phyloP scores from a whole-genome alignment of 2,888 invertebrate species.

The Lamproptera curius region DNA sequence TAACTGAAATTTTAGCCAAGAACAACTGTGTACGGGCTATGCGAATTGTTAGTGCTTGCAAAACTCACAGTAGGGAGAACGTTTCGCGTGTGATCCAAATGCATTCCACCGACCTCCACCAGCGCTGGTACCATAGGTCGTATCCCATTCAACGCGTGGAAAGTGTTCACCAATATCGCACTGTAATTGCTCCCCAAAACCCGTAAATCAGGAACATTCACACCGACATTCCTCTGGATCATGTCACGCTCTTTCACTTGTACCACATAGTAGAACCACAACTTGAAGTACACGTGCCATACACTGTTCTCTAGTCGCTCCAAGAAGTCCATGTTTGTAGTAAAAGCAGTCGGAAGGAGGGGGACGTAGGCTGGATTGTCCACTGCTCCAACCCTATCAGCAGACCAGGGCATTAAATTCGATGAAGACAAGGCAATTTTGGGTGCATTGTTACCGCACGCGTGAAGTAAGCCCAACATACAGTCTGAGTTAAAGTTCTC shows the following conservation, averaged over 20 bases:
- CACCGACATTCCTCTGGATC: constrained; percentile 63
- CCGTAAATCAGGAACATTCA: constrained; percentile 66
- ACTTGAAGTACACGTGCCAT: constrained; percentile 41
- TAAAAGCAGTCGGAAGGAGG: constrained; percentile 66
- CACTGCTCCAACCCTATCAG: constrained; percentile 41
- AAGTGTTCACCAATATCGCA: constrained; percentile 78
- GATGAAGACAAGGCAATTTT: constrained; percentile 68
- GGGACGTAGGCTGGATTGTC: constrained; percentile 68
- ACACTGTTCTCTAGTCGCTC: constrained; percentile 66
- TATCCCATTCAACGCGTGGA: constrained; percentile 78
- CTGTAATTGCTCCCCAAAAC: constrained; percentile 73
- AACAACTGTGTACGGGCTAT: too few relatives aligned
- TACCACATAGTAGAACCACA: constrained; percentile 51
- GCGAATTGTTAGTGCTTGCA: too few relatives aligned
- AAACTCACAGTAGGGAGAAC: constrained; percentile 65
- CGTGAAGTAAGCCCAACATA: constrained; percentile 68
- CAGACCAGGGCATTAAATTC: constrained; percentile 64
- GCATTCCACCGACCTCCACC: constrained; percentile 81
- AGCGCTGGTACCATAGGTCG: constrained; percentile 76
- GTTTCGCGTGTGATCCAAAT: constrained; percentile 58
- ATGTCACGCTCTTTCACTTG: constrained; percentile 54
- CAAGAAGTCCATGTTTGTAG: constrained; percentile 65
- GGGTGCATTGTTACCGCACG: constrained; percentile 56
- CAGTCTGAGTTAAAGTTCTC: constrained; percentile 77
- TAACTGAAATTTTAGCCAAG: too few relatives aligned